Conservation (phyloP, 2,113 vertebrate species). For the Oplegnathus fasciatus region DNA sequence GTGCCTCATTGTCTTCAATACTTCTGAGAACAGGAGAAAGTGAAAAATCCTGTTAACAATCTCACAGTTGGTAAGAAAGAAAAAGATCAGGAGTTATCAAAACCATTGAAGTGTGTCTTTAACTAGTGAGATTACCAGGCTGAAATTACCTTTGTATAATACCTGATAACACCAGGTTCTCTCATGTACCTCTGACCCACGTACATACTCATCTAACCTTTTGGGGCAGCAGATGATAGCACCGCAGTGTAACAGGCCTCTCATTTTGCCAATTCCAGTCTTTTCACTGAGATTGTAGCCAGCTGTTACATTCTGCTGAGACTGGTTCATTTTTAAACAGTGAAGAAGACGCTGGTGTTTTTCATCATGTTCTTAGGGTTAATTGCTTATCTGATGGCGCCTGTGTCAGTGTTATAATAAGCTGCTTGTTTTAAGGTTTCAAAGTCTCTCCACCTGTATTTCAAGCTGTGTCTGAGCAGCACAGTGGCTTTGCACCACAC, state of each 20-base stretch:
- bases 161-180: slow-evolving; percentile 53
- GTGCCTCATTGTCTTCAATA: slow-evolving; percentile 29
- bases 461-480: slow-evolving; percentile 20
- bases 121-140: slow-evolving; percentile 45
- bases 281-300: slow-evolving; percentile 23
- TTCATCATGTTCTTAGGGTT: slow-evolving; percentile 33
- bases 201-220: slow-evolving; percentile 41
- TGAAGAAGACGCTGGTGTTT: slow-evolving; percentile 17
- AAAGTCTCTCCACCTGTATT: slow-evolving; percentile 20
- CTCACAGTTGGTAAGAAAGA: slow-evolving; percentile 43
- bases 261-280: slow-evolving; percentile 21
- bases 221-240: slow-evolving; percentile 14
- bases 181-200: slow-evolving; percentile 23
- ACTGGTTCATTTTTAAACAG: slow-evolving; percentile 3
- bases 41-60: slow-evolving; percentile 59
- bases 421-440: slow-evolving; percentile 26
- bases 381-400: slow-evolving; percentile 44
- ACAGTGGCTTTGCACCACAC: background rate
- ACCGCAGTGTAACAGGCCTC: background rate
- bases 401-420: slow-evolving; percentile 24
- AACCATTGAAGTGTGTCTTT: slow-evolving; percentile 67
- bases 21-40: slow-evolving; percentile 44
- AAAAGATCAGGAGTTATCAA: slow-evolving; percentile 57
- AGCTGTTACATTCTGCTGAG: background rate
- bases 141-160: slow-evolving; percentile 62